Base-by-base conservation (phyloP, 2,797 vertebrate species). In the Enteromius fasciolatus region DNA sequence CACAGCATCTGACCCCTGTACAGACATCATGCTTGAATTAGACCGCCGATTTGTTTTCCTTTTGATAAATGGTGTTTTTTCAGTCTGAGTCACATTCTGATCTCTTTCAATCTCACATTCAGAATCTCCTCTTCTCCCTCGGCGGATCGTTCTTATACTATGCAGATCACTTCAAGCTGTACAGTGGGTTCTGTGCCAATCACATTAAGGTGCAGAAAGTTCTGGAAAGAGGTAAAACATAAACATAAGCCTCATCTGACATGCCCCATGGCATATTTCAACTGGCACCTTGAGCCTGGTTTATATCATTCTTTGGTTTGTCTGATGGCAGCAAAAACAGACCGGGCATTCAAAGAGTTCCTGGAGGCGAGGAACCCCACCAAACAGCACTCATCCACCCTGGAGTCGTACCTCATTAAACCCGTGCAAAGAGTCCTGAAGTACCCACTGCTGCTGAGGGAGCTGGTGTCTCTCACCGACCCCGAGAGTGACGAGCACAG, bases 351-450 rank as follows among this genome's bases (percentile, higher is more conserved):
- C 89, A 98, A 96, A 88, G 93, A 94, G 48, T 99, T 99, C 88
- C 92, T 99, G 91, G 97, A 97, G 1, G 90, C 95, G 14, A 95
- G 94, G 85, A 99, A 99, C 86, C 97, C 97, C 25, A 97, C 96
- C 80, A 98, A 98, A 89, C 98, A 99, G 92, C 98, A 99, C 85
- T 97, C 97, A 0, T 96, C 96, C 23, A 97, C 97, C 0, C 90
- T 99, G 91, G 97, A 99, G 92, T 99, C 98, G 0, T 99, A 96
- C 91, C 96, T 99, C 89, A 99, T 99, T 89, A 99, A 99, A 91
- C 98, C 98, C 0, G 97, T 99, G 1, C 98, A 99, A 93, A 94
- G 98, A 36, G 97, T 99, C 86, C 94, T 99, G 84, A 98, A 97
- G 91, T 99, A 99, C 39, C 98, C 98, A 0, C 93, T 99, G 85